These are phyloP conservation scores for Odontomyia ornata DNA, from an alignment of 2,888 invertebrate species.

Conservation along the genomic window DNA sequence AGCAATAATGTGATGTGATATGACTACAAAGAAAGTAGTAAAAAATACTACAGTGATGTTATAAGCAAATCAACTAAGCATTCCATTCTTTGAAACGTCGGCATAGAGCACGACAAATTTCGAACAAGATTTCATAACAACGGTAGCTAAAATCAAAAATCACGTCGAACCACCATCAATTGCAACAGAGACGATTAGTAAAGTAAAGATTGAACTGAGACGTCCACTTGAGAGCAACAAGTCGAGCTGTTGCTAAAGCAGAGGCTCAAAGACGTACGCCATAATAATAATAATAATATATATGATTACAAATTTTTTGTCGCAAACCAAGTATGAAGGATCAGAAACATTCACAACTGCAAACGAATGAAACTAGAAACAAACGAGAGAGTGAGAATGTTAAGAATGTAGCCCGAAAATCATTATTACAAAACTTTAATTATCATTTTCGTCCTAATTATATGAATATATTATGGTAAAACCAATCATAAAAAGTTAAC, in stretches of 20 bases:
- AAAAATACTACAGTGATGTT: slow-evolving; percentile 98
- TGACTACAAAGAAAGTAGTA: slow-evolving; percentile 97
- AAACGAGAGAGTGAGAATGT: background rate
- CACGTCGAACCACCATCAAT: slow-evolving; percentile 96
- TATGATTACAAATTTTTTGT: slow-evolving; percentile 13
- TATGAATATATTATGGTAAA: too few species aligned
- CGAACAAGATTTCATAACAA: slow-evolving; percentile 95
- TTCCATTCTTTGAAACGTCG: slow-evolving; percentile 99
- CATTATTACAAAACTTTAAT: too few species aligned
- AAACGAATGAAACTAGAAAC: background rate
- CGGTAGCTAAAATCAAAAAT: slow-evolving; percentile 99
- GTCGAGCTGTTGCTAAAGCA: slow-evolving; percentile 93
- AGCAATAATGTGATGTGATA: too few species aligned
- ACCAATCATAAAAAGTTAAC: too few species aligned
- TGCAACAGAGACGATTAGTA: slow-evolving; percentile 73
- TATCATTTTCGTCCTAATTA: too few species aligned
- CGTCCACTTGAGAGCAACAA: slow-evolving; percentile 93
- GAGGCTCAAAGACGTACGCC: slow-evolving; percentile 36
- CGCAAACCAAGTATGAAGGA: background rate
- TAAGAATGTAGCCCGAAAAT: too few species aligned
- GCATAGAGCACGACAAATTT: slow-evolving; percentile 99
- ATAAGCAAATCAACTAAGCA: slow-evolving; percentile 96
- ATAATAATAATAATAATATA: slow-evolving; percentile 52
- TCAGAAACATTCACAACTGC: slow-evolving; percentile 9
- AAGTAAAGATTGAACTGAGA: slow-evolving; percentile 93